These are phyloP conservation scores for Eupeodes luniger DNA, from an alignment of 2,888 invertebrate species.

Conservation along the genomic window DNA sequence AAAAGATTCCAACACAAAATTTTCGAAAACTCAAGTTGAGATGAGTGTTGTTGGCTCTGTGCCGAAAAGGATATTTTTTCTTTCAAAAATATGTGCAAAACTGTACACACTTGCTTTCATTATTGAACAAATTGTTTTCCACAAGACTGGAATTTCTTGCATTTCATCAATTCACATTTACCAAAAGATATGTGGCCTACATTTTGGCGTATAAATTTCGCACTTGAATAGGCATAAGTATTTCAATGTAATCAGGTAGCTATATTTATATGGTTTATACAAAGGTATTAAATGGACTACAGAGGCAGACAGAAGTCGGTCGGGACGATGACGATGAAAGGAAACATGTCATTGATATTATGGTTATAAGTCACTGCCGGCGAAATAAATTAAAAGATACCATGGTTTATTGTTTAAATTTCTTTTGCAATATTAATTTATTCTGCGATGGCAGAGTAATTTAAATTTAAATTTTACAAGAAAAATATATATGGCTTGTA, in stretches of 20 bases:
- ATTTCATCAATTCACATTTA: slow-evolving; percentile 59
- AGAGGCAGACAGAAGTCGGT: not conserved
- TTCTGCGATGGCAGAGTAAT: too few species aligned
- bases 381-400: too few species aligned
- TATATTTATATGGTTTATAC: not conserved
- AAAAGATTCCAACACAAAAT: slow-evolving; percentile 35
- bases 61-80: slow-evolving; percentile 35
- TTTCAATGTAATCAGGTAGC: slow-evolving; percentile 44
- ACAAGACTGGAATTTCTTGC: slow-evolving; percentile 11
- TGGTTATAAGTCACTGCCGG: too few species aligned
- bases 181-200: slow-evolving; percentile 45
- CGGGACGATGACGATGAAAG: too few species aligned
- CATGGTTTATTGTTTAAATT: too few species aligned
- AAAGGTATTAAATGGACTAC: not conserved
- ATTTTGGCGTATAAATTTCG: slow-evolving; percentile 54
- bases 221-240: slow-evolving; percentile 26
- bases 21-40: not conserved
- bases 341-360: too few species aligned
- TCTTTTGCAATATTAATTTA: too few species aligned
- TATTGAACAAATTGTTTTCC: slow-evolving; percentile 37
- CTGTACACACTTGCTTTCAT: slow-evolving; percentile 25
- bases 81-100: not conserved
- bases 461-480: too few species aligned
- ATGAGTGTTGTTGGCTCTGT: slow-evolving; percentile 24
- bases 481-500: too few species aligned